These are phyloP conservation scores for Limosa lapponica DNA, from an alignment of 2,797 vertebrate genomes.

Conservation along the genomic window DNA sequence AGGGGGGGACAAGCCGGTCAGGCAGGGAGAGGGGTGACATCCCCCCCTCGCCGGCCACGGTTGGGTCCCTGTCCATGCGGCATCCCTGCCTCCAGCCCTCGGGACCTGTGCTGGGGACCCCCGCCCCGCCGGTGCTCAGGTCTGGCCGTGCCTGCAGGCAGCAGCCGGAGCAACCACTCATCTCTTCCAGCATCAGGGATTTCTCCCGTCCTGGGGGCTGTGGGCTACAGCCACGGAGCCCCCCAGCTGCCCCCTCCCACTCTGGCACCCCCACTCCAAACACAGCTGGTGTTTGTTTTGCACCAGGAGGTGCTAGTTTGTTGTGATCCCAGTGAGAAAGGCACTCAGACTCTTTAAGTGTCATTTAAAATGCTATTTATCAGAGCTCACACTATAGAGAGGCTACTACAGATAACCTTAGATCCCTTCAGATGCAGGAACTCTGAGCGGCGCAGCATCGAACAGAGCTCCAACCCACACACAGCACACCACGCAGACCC, in stretches of 20 bases:
- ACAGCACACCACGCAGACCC: neutral
- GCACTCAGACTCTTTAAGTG: neutral
- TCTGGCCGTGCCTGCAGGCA: neutral
- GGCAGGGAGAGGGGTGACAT: neutral
- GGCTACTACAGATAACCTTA: neutral
- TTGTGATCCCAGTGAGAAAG: neutral
- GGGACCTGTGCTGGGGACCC: neutral
- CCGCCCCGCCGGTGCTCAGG: no score
- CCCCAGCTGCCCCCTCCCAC: neutral
- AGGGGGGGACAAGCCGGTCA: neutral
- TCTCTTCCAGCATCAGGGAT: neutral
- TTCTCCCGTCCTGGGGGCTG: accelerated
- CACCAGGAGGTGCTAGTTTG: neutral
- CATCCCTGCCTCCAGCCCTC: neutral
- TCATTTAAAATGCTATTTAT: neutral
- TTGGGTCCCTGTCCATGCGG: accelerated
- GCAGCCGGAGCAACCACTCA: accelerated
- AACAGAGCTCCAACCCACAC: neutral
- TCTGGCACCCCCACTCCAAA: neutral
- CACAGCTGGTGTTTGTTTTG: neutral
- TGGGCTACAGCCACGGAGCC: neutral
- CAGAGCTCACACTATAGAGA: neutral
- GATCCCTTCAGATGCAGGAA: neutral
- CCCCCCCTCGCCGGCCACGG: neutral
- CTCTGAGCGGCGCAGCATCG: accelerated